Conservation (phyloP, 2,888 invertebrate species). For the Frankliniella fusca region DNA sequence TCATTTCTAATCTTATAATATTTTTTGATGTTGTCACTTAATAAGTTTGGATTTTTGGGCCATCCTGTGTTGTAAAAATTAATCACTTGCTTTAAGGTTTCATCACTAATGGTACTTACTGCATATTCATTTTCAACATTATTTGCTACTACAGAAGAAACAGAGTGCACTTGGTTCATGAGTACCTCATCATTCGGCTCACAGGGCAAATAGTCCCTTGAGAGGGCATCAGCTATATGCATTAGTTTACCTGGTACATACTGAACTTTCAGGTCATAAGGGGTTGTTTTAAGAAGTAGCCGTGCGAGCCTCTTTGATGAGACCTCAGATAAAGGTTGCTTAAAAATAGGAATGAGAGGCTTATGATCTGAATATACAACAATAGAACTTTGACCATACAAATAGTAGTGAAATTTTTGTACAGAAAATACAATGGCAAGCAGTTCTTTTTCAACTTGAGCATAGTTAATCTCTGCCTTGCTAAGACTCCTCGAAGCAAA, state of each 20-base stretch:
- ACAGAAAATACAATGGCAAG: conserved; percentile 39
- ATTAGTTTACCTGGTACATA: conserved; percentile 40
- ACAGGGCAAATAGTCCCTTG: conserved; percentile 30
- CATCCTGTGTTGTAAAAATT: not conserved
- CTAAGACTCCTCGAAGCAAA: conserved; percentile 32
- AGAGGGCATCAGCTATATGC: conserved; percentile 36
- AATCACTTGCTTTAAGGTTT: conserved; percentile 18
- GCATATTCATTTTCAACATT: not conserved
- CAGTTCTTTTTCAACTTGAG: conserved; percentile 41
- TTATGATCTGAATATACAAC: conserved; percentile 36
- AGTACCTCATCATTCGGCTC: conserved; percentile 29
- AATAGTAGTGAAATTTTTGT: conserved; percentile 39
- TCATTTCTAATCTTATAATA: conserved; percentile 40
- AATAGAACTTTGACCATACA: conserved; percentile 37
- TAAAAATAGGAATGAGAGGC: conserved; percentile 36
- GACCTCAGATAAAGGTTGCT: conserved; percentile 37
- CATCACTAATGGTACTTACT: conserved; percentile 28
- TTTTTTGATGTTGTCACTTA: conserved; percentile 36
- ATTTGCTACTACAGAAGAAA: conserved; percentile 33
- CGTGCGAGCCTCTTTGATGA: conserved; percentile 38
- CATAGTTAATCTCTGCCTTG: conserved; percentile 36
- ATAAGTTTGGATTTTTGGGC: conserved; percentile 22
- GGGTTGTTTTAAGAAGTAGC: conserved; percentile 38
- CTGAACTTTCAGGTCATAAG: conserved; percentile 39
- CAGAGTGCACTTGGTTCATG: conserved; percentile 29